Base-by-base conservation (phyloP, 2,113 vertebrate genomes). In the Leucopsar rothschildi region DNA sequence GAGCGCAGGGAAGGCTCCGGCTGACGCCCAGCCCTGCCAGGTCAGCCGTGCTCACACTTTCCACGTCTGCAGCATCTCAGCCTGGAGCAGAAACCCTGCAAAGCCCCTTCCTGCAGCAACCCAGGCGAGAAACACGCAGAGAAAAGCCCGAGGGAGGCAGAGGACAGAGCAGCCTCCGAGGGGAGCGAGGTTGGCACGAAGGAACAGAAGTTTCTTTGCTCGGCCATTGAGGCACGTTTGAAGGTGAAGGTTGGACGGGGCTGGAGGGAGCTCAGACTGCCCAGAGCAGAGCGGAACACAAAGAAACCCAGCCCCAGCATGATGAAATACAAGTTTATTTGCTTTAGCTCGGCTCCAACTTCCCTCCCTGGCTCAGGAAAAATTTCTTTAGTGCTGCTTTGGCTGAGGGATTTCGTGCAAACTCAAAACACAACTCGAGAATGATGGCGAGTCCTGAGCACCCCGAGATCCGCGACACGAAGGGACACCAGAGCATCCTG, bases 281-380 rank as follows among this genome's bases (percentile, higher is more conserved):
- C 82, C 83, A 39, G 45, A 44, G 63, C 66, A 28, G 55, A 39
- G 60, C 3, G 28, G n/a, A 90, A 81, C 91, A 92, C 89, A 91
- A 94, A 89, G 85, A 77, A 89, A 86, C 37, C 40, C 92, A 59
- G 52, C 65, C 85, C 44, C 78, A 42, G 52, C 76, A 15, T 24
- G 80, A 88, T 37, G 76, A 95, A 95, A 90, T 22, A 23, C 75
- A 68, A 82, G 86, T 90, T 90, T 76, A 79, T 90, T 94, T 92
- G 82, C 76, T 92, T 90, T 76, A 95, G 89, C 80, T 44, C 0
- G 0, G 21, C 50, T 57, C 81, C 93, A 91, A 0, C 52, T 96
- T 89, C 81, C 27, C 56, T 71, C 75, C 16, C 61, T 10, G 52
- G 57, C 65, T 75, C 49, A 49, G 45, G 76, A 33, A 55, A 55